These are phyloP conservation scores for Orthosia cruda DNA, from an alignment of 2,888 invertebrate species.

Conservation along the genomic window DNA sequence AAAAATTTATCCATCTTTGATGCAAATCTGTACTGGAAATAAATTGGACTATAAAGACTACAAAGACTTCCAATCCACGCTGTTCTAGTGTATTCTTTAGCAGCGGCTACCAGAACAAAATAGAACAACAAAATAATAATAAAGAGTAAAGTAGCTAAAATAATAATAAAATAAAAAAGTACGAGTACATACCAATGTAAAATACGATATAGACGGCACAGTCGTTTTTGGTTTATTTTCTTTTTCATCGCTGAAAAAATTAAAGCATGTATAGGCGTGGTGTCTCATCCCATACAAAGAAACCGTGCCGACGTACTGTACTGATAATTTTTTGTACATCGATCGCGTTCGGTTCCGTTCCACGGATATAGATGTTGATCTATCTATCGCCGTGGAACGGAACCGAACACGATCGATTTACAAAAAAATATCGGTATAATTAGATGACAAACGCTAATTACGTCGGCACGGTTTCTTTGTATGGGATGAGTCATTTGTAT, in stretches of 20 bases:
- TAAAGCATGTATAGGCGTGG: background rate
- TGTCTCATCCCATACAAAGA: too few relatives aligned
- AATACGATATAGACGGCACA: conserved; percentile 79
- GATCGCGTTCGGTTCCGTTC: too few relatives aligned
- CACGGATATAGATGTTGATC: too few relatives aligned
- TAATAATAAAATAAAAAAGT: conserved; percentile 10
- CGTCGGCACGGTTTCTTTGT: too few relatives aligned
- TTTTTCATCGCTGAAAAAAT: conserved; percentile 55
- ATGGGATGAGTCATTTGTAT: too few relatives aligned
- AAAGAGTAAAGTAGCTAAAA: background rate
- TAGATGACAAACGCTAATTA: too few relatives aligned
- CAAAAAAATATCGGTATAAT: too few relatives aligned
- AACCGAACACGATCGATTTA: too few relatives aligned
- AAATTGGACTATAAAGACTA: conserved; percentile 39
- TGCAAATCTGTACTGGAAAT: conserved; percentile 93
- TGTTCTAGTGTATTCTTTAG: background rate
- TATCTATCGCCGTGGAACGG: too few relatives aligned
- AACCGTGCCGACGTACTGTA: too few relatives aligned
- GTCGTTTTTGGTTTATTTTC: conserved; percentile 52
- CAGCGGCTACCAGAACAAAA: background rate
- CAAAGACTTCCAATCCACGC: background rate
- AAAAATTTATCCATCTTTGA: conserved; percentile 90
- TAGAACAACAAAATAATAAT: background rate
- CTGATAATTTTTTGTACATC: too few relatives aligned
- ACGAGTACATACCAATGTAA: conserved; percentile 77